Evolutionary conservation across 2,797 vertebrate species (phyloP), one percentile per base, ranked within the genome.

Genomic region (Coendou prehensilis): DNA sequence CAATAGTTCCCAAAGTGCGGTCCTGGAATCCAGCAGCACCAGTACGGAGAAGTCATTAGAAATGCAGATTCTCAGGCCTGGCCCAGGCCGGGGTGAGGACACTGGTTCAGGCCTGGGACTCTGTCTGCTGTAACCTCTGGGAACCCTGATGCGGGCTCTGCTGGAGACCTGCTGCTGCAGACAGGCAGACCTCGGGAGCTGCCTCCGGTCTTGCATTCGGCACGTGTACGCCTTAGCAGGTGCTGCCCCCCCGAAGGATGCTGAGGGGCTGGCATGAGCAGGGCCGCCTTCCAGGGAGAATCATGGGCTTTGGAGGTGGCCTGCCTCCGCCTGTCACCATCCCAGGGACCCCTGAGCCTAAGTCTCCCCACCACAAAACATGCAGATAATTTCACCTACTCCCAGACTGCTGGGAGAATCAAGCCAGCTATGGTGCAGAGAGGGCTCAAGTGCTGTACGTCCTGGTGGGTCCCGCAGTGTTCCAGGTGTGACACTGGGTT

Each of bases 141-240:
- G 45, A 54, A n/a, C 17, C 22, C n/a, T n/a, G 30, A 52, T 22
- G n/a, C 11, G 3, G 0, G 13, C 28, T 15, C 2, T 6, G 28
- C 15, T 41, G 4, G 0, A 18, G 91, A 78, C n/a, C 30, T 3
- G 7, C 84, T 56, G 33, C 85, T 47, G n/a, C 26, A 8, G 59
- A 41, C n/a, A 7, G 45, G n/a, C 41, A 17, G 0, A 0, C 9
- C 0, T 0, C 23, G 0, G 20, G 85, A 22, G 23, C 22, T 0
- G 47, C 23, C 23, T 30, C n/a, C 8, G 0, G 9, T 6, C 63
- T 30, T n/a, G 26, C 47, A 23, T 37, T 22, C 33, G 7, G 11
- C 33, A 11, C 9, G 9, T 26, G 37, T 33, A 5, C 5, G 28
- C 9, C 6, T 54, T 20, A 28, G 14, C 56, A 18, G 45, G 8